Conservation (phyloP, 2,113 vertebrate genomes). For the Catharus fuscescens region DNA sequence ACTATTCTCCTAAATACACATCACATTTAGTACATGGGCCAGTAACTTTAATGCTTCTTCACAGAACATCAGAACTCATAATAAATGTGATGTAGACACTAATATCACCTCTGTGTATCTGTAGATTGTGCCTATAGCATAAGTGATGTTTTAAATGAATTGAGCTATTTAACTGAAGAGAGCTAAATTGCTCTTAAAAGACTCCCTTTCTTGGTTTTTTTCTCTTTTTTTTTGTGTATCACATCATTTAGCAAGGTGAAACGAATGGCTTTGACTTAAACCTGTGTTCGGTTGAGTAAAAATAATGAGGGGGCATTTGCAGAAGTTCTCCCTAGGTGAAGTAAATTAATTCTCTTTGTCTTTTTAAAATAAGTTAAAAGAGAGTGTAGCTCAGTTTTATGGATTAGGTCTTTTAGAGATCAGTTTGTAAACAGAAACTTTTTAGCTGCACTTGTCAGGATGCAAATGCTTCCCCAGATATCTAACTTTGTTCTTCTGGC, state of each 20-base stretch:
- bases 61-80: not conserved
- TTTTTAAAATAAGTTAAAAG: not conserved
- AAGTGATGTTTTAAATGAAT: not conserved
- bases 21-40: not conserved
- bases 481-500: not conserved
- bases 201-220: not conserved
- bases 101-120: not conserved
- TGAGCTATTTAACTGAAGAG: not conserved
- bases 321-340: not conserved
- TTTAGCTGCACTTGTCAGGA: not conserved
- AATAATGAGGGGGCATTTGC: not conserved
- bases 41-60: not conserved
- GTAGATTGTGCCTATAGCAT: not conserved
- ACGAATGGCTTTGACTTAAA: not conserved
- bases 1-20: not conserved
- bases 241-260: not conserved
- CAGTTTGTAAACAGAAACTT: not conserved
- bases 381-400: not conserved
- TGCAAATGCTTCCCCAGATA: not conserved
- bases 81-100: not conserved
- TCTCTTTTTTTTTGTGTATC: not conserved
- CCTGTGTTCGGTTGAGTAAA: not conserved
- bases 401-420: not conserved
- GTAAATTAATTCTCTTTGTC: not conserved
- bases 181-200: not conserved